Conservation (phyloP, 2,797 vertebrate species). For the Lycodopsis pacificus region DNA sequence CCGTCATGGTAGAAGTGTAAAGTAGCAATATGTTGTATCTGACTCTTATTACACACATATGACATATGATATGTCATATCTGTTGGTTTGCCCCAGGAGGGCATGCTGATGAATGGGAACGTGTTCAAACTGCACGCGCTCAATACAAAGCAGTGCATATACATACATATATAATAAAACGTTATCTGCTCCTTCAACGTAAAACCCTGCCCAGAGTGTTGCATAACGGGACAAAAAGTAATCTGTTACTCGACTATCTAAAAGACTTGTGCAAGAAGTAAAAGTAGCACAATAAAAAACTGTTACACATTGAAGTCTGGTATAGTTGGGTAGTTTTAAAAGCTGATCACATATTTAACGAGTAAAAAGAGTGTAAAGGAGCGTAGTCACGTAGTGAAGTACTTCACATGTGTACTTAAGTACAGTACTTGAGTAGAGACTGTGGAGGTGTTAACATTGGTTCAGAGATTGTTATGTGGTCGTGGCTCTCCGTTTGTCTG, state of each 20-base stretch:
- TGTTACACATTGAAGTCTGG: background rate
- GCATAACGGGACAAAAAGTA: background rate
- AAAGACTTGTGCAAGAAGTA: background rate
- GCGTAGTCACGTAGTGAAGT: too few relatives aligned
- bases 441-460: too few relatives aligned
- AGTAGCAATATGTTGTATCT: too few relatives aligned
- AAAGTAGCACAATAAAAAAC: background rate
- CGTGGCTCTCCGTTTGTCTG: background rate
- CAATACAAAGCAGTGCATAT: slow-evolving; percentile 14
- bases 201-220: slow-evolving; percentile 15
- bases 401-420: background rate
- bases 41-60: too few relatives aligned
- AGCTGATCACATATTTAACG: background rate
- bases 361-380: background rate
- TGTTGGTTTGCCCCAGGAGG: too few relatives aligned
- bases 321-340: background rate
- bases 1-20: too few relatives aligned
- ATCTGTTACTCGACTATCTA: background rate
- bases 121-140: slow-evolving; percentile 4
- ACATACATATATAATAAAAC: background rate
- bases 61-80: too few relatives aligned
- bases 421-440: too few relatives aligned
- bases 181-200: slow-evolving; percentile 38
- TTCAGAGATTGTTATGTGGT: background rate
- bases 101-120: too few relatives aligned